Evolutionary conservation across 2,888 invertebrate genomes (phyloP).

Genomic region (Limulus polyphemus): DNA sequence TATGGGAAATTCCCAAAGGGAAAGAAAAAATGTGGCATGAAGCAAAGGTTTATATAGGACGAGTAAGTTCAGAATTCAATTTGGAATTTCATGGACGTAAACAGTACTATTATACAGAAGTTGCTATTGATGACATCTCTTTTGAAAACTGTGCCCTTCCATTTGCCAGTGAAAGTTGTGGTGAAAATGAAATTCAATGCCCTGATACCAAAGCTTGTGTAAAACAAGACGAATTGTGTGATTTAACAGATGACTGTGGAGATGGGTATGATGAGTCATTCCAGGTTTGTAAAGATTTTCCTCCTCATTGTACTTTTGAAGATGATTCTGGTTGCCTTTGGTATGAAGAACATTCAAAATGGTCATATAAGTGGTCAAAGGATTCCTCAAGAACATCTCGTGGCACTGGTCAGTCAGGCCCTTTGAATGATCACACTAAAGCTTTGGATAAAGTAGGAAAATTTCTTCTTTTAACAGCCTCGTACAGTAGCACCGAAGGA

Average conservation of each 20-base stretch:
- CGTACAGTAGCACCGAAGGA: conserved; percentile 2
- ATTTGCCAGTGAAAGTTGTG: conserved; percentile 1
- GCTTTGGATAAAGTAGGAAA: conserved; percentile 10
- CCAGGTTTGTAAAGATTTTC: conserved; percentile 11
- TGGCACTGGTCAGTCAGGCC: conserved; percentile 9
- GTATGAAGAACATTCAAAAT: too few species aligned
- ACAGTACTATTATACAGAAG: conserved; percentile 1
- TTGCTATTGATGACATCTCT: conserved; percentile 19
- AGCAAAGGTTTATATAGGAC: conserved; percentile 16
- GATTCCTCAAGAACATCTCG: neutral
- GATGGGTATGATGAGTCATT: conserved; percentile 22
- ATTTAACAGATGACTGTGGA: conserved; percentile 23
- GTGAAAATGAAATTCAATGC: conserved; percentile 6
- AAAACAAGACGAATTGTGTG: conserved; percentile 13
- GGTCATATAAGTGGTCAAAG: neutral
- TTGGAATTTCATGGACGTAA: conserved; percentile 5
- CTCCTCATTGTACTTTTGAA: conserved; percentile 19
- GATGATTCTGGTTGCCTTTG: neutral
- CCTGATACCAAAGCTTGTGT: conserved; percentile 10
- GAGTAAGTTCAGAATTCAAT: conserved; percentile 12
- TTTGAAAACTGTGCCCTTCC: conserved; percentile 19
- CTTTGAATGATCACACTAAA: conserved; percentile 18
- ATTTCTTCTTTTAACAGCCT: conserved; percentile 6
- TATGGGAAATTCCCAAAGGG: neutral
- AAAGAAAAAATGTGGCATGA: conserved; percentile 8